A percentile compares a stretch with the other conserved stretches of the same genome.
Evolutionary conservation across 2,113 vertebrate genomes (phyloP).

Genomic region (Rattus norvegicus): DNA sequence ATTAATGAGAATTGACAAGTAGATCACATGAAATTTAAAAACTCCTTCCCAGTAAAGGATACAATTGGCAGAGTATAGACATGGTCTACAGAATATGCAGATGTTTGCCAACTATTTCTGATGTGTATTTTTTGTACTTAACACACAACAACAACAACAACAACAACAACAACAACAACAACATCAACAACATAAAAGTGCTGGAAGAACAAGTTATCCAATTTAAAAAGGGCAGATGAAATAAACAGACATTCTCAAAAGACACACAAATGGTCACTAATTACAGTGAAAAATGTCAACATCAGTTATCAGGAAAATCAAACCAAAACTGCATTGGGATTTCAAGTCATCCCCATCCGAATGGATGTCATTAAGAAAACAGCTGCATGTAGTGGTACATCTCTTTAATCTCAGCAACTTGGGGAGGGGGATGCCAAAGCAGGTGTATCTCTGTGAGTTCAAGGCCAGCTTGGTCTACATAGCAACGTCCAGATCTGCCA

Average conservation of each 20-base stretch:
- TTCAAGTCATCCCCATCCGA: not conserved
- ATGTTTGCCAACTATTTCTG: not conserved
- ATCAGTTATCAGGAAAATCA: not conserved
- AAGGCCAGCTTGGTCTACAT: not conserved
- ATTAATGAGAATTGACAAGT: not conserved
- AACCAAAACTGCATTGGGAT: not conserved
- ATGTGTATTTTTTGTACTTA: not conserved
- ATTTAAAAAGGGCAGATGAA: not conserved
- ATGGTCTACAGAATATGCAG: not conserved
- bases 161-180: no score
- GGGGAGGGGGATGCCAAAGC: not conserved
- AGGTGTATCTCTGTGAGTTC: not conserved
- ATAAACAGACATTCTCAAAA: not conserved
- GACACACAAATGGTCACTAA: not conserved
- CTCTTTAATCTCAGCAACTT: not conserved
- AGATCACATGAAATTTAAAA: not conserved
- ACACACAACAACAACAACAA: not conserved
- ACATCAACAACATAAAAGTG: not conserved
- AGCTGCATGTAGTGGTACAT: not conserved
- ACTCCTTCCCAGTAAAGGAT: not conserved
- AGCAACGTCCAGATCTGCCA: not conserved
- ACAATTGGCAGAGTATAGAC: not conserved
- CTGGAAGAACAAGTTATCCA: not conserved
- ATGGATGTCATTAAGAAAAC: not conserved
- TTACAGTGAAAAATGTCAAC: not conserved